Base-by-base conservation (phyloP, 1,140 invertebrate genomes). In the Dryas iulia region DNA sequence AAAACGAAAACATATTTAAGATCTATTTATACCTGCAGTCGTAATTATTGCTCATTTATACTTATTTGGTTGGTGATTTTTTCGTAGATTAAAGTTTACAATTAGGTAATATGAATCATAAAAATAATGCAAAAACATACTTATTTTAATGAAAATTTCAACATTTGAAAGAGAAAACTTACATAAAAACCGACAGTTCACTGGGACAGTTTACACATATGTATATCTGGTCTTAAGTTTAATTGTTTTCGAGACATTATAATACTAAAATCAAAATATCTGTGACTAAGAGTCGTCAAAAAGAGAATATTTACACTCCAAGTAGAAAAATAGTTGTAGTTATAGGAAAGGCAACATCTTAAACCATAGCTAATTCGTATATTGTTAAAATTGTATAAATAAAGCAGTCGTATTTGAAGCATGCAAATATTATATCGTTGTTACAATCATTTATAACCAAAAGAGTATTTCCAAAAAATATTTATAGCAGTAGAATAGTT, bases 311-410 rank as follows among this genome's bases (percentile, higher is more conserved):
- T 73, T 72, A 74, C 67, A 73, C 72, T 69, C 56, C 63, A 78
- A 77, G 77, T 80, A 84, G 65, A 86, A 82, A 86, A 82, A 81
- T 81, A 82, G 77, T 79, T 52, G 73, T 77, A 56, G 53, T 79
- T 58, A 74, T 77, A 76, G 67, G 74, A 78, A 73, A 76, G 73
- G 69, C 71, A 71, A 72, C 59, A 62, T 73, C 61, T 75, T 77
- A 78, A 71, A 75, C 60, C 66, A 78, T 77, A 77, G 69, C 69
- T 78, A 79, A 76, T 74, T 78, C 65, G 72, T 78, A 69, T 61
- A 61, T 64, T 56, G 52, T 61, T 57, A 68, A 68, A 56, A 68
- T 69, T 47, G 71, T 81, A 78, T 59, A 77, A 76, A 82, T 66
- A 72, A 81, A 82, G 80, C 83, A 82, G 78, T 81, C 76, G 23